These are phyloP conservation scores for Orchesellides sinensis DNA, from an alignment of 2,888 invertebrate species.

Conservation along the genomic window DNA sequence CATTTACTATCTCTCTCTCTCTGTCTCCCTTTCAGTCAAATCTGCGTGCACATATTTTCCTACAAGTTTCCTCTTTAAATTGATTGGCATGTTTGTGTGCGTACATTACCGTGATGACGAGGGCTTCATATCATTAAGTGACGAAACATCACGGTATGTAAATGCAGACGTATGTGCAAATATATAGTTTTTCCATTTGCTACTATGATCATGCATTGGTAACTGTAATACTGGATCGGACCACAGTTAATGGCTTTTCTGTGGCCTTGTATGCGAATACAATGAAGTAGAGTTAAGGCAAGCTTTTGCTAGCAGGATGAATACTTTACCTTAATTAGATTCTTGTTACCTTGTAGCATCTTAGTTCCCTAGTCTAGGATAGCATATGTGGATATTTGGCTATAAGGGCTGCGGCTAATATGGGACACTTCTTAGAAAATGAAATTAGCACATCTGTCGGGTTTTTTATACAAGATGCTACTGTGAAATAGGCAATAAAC, in stretches of 20 bases:
- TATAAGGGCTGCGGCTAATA: neutral
- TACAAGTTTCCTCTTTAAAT: conserved; percentile 4
- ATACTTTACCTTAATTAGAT: conserved; percentile 26
- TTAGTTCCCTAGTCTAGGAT: neutral
- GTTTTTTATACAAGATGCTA: neutral
- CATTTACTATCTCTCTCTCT: neutral
- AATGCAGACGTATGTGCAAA: neutral
- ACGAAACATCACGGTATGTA: conserved; percentile 3
- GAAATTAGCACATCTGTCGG: neutral
- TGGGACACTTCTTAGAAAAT: neutral
- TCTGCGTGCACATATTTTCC: neutral
- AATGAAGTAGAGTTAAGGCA: neutral
- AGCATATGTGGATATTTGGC: neutral
- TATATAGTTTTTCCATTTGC: neutral
- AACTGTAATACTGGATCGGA: neutral
- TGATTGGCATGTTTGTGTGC: too few species aligned
- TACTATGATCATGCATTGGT: neutral
- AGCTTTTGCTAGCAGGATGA: neutral
- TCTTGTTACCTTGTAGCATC: conserved; percentile 22
- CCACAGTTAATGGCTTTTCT: neutral
- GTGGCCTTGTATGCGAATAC: conserved; percentile 11
- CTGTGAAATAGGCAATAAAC: neutral
- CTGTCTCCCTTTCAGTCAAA: neutral
- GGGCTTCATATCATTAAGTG: neutral
- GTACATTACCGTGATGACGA: neutral